Percentiles rank a stretch among this genome's conserved stretches.
Evolutionary conservation across 2,797 vertebrate species (phyloP).

Genomic region (Cossypha niveicapilla): DNA sequence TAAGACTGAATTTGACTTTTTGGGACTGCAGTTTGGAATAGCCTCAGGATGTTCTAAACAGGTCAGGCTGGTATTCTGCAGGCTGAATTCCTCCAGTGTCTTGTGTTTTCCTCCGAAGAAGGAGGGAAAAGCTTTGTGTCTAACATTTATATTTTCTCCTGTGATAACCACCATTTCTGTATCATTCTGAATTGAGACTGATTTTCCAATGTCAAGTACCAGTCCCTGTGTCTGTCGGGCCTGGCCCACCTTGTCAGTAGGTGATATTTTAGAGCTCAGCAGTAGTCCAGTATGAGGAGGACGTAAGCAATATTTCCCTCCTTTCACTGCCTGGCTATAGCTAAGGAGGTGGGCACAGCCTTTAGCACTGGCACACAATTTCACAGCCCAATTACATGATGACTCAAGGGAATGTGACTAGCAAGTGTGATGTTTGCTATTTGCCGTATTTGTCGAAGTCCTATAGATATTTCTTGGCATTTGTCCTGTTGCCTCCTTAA

Average conservation of each 20-base stretch:
- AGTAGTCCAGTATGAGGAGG: background rate
- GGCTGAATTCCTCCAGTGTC: background rate
- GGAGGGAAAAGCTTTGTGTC: background rate
- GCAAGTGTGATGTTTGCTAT: background rate
- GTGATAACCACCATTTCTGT: background rate
- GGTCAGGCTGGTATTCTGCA: background rate
- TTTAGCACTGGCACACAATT: background rate
- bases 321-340: background rate
- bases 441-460: constrained; percentile 25
- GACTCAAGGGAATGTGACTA: background rate
- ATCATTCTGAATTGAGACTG: background rate
- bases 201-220: background rate
- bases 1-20: background rate
- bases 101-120: background rate
- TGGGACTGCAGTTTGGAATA: background rate
- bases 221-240: background rate
- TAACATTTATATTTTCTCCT: background rate
- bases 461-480: constrained; percentile 13
- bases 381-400: background rate
- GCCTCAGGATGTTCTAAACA: background rate
- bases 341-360: background rate
- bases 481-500: constrained; percentile 1
- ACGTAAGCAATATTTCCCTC: background rate
- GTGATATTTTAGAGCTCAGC: background rate
- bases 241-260: background rate